Conservation (phyloP, 2,797 vertebrate species). For the Tauraco hartlaubi region DNA sequence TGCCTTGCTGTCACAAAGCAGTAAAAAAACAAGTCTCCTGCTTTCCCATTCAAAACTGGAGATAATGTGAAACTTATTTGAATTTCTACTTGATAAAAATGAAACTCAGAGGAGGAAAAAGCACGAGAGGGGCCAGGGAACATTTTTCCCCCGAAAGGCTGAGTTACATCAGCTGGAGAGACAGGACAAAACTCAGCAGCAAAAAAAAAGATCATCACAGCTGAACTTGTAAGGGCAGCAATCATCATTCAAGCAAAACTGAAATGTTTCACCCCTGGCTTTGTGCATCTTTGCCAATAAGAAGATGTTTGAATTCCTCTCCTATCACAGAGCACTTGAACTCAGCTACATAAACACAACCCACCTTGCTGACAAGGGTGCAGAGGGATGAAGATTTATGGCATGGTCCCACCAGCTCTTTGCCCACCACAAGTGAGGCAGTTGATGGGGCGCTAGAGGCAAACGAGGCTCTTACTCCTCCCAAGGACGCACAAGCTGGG, state of each 20-base stretch:
- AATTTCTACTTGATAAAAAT: neutral
- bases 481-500: neutral
- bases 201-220: neutral
- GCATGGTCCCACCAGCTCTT: neutral
- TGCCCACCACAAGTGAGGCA: neutral
- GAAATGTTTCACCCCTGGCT: neutral
- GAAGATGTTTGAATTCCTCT: neutral
- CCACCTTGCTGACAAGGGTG: neutral
- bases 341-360: neutral
- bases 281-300: neutral
- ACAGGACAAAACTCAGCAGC: neutral
- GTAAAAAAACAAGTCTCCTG: neutral
- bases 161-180: neutral
- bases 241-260: neutral
- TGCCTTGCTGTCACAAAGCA: neutral
- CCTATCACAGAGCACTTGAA: neutral
- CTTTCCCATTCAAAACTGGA: neutral
- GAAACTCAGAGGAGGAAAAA: neutral
- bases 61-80: neutral
- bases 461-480: neutral
- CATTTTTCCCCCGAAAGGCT: neutral
- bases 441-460: neutral
- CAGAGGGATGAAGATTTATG: accelerated
- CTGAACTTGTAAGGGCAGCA: neutral
- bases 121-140: neutral